These are phyloP conservation scores for Cairina moschata DNA, from an alignment of 2,113 vertebrate genomes.

Conservation along the genomic window DNA sequence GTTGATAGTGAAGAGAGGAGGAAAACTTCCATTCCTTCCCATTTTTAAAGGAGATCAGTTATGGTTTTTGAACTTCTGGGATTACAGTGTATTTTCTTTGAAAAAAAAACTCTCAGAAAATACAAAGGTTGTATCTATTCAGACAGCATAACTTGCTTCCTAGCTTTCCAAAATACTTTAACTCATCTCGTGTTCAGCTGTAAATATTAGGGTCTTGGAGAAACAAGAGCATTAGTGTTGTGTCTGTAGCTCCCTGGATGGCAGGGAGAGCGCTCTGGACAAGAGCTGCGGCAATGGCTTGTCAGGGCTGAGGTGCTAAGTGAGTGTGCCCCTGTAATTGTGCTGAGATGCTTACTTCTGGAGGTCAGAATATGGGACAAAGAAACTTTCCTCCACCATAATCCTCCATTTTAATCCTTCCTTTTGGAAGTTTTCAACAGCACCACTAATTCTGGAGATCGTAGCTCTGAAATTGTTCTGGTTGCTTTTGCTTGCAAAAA, in stretches of 20 bases:
- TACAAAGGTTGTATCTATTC: constrained; percentile 18
- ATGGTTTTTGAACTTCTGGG: neutral
- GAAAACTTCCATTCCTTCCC: neutral
- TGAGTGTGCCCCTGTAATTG: neutral
- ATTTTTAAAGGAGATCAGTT: neutral
- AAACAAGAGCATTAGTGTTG: neutral
- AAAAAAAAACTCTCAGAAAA: constrained; percentile 33
- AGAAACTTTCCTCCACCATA: neutral
- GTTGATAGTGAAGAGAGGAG: neutral
- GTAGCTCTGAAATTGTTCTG: neutral
- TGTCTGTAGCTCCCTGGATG: neutral
- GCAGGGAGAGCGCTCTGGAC: neutral
- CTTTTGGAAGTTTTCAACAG: constrained; percentile 15
- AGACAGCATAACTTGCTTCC: constrained; percentile 37
- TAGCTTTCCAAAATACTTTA: constrained; percentile 7
- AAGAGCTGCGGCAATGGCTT: neutral
- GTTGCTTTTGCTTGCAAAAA: neutral
- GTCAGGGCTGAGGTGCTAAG: neutral
- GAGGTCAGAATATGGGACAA: neutral
- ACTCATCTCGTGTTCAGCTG: constrained; percentile 7
- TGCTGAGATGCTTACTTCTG: neutral
- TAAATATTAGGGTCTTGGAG: neutral
- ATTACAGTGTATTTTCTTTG: constrained; percentile 36
- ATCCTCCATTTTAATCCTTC: neutral
- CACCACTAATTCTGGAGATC: neutral